Conservation (phyloP, 2,113 vertebrate species). For the Mormyrus lacerda region DNA sequence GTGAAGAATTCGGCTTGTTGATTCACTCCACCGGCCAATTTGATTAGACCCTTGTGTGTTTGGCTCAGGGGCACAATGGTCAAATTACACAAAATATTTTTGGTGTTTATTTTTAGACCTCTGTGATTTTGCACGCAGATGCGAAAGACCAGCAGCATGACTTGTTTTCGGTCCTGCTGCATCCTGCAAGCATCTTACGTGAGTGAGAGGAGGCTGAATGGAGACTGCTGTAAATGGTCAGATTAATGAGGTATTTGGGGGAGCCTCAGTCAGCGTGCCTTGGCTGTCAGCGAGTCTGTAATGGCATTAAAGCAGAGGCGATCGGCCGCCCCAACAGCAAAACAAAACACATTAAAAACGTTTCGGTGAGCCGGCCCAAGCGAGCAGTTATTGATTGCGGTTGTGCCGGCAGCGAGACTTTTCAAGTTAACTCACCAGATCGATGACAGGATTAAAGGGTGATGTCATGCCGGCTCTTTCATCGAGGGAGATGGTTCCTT, state of each 20-base stretch:
- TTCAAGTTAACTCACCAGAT: slow-evolving; percentile 43
- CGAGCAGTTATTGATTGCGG: slow-evolving; percentile 46
- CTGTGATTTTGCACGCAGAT: not conserved
- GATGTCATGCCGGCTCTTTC: slow-evolving; percentile 48
- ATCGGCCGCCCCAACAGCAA: slow-evolving; percentile 41
- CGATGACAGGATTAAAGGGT: slow-evolving; percentile 37
- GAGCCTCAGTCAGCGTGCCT: slow-evolving; percentile 8
- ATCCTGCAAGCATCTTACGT: not conserved
- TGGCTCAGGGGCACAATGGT: not conserved
- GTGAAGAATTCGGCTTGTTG: not conserved
- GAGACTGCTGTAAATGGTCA: not conserved
- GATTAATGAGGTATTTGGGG: slow-evolving; percentile 12
- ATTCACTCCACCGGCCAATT: not conserved
- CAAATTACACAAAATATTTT: not conserved
- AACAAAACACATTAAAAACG: slow-evolving; percentile 52
- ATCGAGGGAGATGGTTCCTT: slow-evolving; percentile 26
- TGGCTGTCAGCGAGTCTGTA: slow-evolving; percentile 48
- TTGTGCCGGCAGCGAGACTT: slow-evolving; percentile 45
- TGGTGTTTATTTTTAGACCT: not conserved
- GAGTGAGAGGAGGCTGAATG: not conserved
- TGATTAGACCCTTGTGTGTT: not conserved
- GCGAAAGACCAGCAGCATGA: not conserved
- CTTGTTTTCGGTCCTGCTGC: not conserved
- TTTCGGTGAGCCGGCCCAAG: slow-evolving; percentile 30
- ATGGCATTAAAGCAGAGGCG: slow-evolving; percentile 43